phyloP scores from a whole-genome alignment of 1,140 invertebrate species.

The Lepidurus couesii region DNA sequence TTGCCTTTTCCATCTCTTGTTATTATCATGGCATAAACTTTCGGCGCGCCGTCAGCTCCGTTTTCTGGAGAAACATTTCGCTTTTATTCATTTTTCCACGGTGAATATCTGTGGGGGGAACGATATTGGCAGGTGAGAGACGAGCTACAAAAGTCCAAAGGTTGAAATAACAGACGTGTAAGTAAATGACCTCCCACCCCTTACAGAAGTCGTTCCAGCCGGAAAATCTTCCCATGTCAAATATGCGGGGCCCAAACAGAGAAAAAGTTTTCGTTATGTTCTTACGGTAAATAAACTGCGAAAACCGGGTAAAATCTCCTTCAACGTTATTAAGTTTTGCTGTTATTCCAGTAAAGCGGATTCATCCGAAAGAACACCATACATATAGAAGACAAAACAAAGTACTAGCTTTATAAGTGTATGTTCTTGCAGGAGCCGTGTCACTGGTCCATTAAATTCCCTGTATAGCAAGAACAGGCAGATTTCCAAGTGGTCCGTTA shows the following conservation, averaged over 20 bases:
- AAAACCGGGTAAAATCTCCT: too few relatives aligned
- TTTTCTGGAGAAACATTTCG: background rate
- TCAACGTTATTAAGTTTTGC: too few relatives aligned
- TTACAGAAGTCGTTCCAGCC: background rate
- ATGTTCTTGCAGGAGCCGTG: too few relatives aligned
- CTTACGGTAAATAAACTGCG: background rate
- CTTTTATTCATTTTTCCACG: background rate
- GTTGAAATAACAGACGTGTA: background rate
- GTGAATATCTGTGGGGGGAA: background rate
- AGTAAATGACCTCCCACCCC: background rate
- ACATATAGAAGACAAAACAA: too few relatives aligned
- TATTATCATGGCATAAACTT: background rate
- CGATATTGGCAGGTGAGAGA: background rate
- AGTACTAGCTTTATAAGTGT: too few relatives aligned
- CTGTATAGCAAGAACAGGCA: too few relatives aligned
- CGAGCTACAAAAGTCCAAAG: background rate
- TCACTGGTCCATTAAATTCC: too few relatives aligned
- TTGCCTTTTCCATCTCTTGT: background rate
- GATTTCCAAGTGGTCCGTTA: too few relatives aligned
- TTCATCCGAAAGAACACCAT: too few relatives aligned
- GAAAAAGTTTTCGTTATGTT: background rate
- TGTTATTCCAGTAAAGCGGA: too few relatives aligned
- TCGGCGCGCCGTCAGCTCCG: background rate
- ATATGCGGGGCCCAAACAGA: too few relatives aligned
- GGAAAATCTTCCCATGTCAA: background rate